phyloP scores from a whole-genome alignment of 2,113 vertebrate species.

The Hippoglossus stenolepis region DNA sequence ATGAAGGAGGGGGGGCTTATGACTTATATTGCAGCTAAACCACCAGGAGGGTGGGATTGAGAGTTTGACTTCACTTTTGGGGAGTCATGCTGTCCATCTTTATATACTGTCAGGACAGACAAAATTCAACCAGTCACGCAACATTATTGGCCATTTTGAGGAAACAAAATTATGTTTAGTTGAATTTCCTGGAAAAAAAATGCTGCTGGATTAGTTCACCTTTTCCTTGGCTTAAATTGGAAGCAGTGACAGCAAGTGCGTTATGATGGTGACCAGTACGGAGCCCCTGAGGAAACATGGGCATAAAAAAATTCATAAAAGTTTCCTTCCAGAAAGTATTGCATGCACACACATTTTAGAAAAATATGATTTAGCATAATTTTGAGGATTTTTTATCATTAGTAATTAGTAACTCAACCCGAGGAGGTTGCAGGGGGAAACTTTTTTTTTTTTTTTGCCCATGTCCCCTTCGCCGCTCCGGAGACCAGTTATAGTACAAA shows the following conservation, averaged over 20 bases:
- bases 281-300: too few relatives aligned
- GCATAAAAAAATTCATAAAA: too few relatives aligned
- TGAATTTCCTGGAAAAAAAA: conserved; percentile 30
- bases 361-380: too few relatives aligned
- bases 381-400: too few relatives aligned
- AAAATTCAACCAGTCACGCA: conserved; percentile 38
- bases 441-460: too few relatives aligned
- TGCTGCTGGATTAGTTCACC: conserved; percentile 9
- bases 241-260: conserved; percentile 44
- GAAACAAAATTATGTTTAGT: conserved; percentile 13
- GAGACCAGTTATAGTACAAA: conserved; percentile 5
- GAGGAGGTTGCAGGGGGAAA: too few relatives aligned
- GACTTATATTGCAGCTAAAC: too few relatives aligned
- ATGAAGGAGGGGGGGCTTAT: background rate
- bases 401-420: too few relatives aligned
- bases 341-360: too few relatives aligned
- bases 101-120: conserved; percentile 1
- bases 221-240: conserved; percentile 33
- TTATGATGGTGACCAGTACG: conserved; percentile 34
- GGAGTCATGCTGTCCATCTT: background rate
- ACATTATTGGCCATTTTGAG: conserved; percentile 34
- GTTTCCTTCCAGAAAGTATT: too few relatives aligned
- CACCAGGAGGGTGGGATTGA: background rate
- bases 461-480: too few relatives aligned
- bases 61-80: background rate